phyloP scores from a whole-genome alignment of 2,113 vertebrate genomes.

The Syngnathus typhle region DNA sequence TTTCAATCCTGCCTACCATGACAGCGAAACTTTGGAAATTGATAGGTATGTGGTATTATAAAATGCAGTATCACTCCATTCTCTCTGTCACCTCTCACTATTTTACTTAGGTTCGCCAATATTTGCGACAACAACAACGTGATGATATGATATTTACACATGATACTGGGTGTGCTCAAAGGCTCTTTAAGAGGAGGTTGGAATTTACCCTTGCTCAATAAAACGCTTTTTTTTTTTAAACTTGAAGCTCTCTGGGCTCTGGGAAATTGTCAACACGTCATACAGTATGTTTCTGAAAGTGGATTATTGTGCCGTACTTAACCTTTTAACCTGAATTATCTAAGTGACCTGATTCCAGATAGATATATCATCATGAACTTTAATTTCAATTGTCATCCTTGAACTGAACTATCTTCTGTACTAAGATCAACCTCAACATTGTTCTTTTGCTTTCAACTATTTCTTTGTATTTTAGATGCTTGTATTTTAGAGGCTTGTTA shows the following conservation, averaged over 20 bases:
- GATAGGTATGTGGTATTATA: constrained; percentile 68
- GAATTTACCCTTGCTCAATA: not conserved
- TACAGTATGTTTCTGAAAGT: not conserved
- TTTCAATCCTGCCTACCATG: constrained; percentile 66
- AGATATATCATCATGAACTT: not conserved
- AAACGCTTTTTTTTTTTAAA: not conserved
- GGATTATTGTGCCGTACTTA: not conserved
- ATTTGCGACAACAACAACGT: no score
- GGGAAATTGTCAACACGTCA: not conserved
- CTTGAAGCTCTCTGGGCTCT: not conserved
- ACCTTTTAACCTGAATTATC: not conserved
- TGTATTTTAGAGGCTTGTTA: not conserved
- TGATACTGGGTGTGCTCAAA: constrained; percentile 5
- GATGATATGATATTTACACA: not conserved
- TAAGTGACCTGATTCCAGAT: not conserved
- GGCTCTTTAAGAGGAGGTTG: not conserved
- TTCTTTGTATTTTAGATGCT: no score
- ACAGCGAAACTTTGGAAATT: constrained; percentile 73
- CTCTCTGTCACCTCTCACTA: not conserved
- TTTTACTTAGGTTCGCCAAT: not conserved
- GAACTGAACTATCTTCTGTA: not conserved
- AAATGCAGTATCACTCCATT: not conserved
- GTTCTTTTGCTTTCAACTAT: no score
- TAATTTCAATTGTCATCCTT: not conserved
- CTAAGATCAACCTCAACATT: no score